Percentiles rank a stretch among this genome's conserved stretches.
Evolutionary conservation across 1,140 invertebrate genomes (phyloP).

Genomic region (Protaetia brevitarsis): DNA sequence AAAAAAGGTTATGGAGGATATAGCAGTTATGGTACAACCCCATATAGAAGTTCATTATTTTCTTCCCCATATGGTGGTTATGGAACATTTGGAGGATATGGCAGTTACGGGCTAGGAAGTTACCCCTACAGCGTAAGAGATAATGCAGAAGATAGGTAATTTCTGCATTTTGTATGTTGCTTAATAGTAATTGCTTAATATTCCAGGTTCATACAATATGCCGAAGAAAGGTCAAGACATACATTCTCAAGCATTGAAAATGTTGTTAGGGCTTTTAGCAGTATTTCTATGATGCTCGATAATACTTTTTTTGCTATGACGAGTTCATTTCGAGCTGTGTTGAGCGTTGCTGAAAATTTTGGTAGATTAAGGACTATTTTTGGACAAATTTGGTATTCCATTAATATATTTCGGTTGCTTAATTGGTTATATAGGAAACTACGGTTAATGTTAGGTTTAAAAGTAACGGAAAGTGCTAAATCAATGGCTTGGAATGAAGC

Average conservation of each 20-base stretch:
- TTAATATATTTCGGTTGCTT: conserved; percentile 75
- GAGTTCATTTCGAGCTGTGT: conserved; percentile 90
- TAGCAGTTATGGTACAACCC: conserved; percentile 38
- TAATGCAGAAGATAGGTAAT: conserved; percentile 61
- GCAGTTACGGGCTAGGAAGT: conserved; percentile 39
- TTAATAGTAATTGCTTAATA: too few relatives aligned
- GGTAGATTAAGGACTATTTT: conserved; percentile 77
- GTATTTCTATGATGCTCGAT: conserved; percentile 94
- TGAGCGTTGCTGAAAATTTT: conserved; percentile 94
- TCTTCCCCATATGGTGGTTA: conserved; percentile 32
- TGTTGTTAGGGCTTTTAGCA: conserved; percentile 85
- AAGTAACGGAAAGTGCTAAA: conserved; percentile 36
- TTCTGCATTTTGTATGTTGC: conserved; percentile 42
- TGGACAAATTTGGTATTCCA: conserved; percentile 77
- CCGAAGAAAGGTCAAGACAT: conserved; percentile 84
- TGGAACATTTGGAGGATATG: conserved; percentile 31
- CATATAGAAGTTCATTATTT: conserved; percentile 20
- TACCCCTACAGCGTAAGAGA: conserved; percentile 48
- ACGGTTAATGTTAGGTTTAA: conserved; percentile 63
- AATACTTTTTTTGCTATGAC: conserved; percentile 94
- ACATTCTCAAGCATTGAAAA: conserved; percentile 95
- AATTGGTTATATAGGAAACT: conserved; percentile 78
- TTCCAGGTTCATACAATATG: conserved; percentile 76
- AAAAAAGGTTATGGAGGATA: conserved; percentile 40
- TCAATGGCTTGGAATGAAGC: conserved; percentile 58